A percentile compares a stretch with the other conserved stretches of the same genome.
Evolutionary conservation across 1,140 invertebrate genomes (phyloP).

Genomic region (Teleopsis dalmanni): DNA sequence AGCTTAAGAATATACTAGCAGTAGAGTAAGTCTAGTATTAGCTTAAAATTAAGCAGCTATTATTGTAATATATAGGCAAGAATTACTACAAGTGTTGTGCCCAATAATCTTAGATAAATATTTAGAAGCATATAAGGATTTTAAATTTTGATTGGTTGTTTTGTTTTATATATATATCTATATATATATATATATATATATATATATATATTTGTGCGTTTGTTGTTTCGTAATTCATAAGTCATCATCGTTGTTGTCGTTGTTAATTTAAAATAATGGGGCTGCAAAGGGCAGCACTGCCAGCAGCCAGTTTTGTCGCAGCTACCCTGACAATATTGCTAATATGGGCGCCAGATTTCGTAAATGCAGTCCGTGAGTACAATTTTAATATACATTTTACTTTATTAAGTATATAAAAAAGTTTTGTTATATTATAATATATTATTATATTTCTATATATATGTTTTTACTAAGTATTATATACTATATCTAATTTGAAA

Average conservation of each 20-base stretch:
- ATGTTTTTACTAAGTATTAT: neutral
- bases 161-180: no score
- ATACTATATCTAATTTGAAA: no score
- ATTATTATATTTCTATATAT: neutral
- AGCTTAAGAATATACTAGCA: no score
- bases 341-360: conserved; percentile 29
- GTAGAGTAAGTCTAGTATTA: conserved; percentile 11
- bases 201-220: neutral
- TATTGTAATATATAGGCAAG: no score
- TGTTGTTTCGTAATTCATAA: no score
- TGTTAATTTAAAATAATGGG: conserved; percentile 34
- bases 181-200: no score
- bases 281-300: conserved; percentile 36
- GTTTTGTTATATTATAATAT: no score
- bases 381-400: conserved; percentile 11
- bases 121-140: neutral
- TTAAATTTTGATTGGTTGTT: neutral
- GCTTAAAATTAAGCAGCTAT: neutral
- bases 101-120: neutral
- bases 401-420: conserved; percentile 1
- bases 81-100: neutral
- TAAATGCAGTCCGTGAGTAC: conserved; percentile 43
- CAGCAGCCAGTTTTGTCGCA: conserved; percentile 33
- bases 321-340: conserved; percentile 28
- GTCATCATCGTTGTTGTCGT: conserved; percentile 15